Evolutionary conservation across 2,113 vertebrate species (phyloP).

Genomic region (Hemibagrus wyckioides): DNA sequence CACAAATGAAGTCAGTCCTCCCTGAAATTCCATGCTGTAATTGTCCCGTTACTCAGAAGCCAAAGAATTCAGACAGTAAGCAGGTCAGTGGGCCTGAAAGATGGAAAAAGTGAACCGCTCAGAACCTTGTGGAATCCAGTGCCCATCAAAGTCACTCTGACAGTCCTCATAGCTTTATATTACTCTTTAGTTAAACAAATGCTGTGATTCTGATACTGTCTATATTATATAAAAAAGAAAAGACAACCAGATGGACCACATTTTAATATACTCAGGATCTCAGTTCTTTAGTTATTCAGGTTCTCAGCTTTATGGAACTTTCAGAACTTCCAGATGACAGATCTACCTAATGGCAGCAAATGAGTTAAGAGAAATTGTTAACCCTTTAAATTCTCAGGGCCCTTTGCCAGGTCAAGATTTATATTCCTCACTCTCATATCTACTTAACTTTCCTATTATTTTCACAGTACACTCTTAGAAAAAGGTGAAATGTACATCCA

Average conservation of each 20-base stretch:
- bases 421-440: neutral
- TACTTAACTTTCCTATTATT: neutral
- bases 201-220: neutral
- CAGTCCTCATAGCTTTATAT: slow-evolving; percentile 27
- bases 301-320: neutral
- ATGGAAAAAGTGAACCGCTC: slow-evolving; percentile 56
- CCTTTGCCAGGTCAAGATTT: neutral
- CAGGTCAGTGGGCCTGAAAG: slow-evolving; percentile 52
- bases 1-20: slow-evolving; percentile 55
- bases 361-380: slow-evolving; percentile 2
- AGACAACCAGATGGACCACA: neutral
- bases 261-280: neutral
- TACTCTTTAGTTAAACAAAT: slow-evolving; percentile 9
- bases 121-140: slow-evolving; percentile 43
- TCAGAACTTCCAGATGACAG: neutral
- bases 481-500: neutral
- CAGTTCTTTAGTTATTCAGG: neutral
- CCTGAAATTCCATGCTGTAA: slow-evolving; percentile 60
- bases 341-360: neutral
- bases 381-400: neutral
- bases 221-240: slow-evolving; percentile 10
- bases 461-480: neutral
- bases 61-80: slow-evolving; percentile 54
- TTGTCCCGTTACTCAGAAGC: slow-evolving; percentile 45
- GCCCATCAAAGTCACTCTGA: slow-evolving; percentile 45